phyloP scores from a whole-genome alignment of 2,797 vertebrate genomes.

The Pseudochirops cupreus region DNA sequence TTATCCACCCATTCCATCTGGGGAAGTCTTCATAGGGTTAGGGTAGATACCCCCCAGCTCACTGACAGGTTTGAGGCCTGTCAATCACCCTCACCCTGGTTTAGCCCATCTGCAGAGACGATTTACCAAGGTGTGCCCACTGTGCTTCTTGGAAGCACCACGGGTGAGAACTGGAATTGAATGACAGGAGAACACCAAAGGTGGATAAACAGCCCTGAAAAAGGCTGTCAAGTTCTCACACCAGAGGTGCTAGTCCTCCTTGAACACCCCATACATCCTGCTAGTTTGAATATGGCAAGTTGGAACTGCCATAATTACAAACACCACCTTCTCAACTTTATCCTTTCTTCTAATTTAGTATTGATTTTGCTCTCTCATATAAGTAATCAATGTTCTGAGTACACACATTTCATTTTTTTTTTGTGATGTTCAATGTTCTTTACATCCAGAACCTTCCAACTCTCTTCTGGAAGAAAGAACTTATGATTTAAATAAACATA shows the following conservation, averaged over 20 bases:
- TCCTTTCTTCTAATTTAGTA: background rate
- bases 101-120: background rate
- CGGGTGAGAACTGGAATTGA: background rate
- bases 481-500: background rate
- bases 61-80: background rate
- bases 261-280: background rate
- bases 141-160: background rate
- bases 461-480: background rate
- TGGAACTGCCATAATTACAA: background rate
- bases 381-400: background rate
- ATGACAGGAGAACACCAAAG: background rate
- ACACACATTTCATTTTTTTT: background rate
- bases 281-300: background rate
- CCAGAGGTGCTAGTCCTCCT: background rate
- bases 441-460: background rate
- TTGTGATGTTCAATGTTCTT: background rate
- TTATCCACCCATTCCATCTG: background rate
- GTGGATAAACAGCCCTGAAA: background rate
- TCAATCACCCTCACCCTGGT: background rate
- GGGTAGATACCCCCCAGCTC: background rate
- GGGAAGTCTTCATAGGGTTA: background rate
- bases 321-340: background rate
- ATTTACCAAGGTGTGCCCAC: background rate
- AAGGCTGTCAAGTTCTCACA: background rate
- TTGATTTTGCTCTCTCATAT: background rate